Percentiles rank a stretch among this genome's conserved stretches.
These are phyloP conservation scores for Caenorhabditis sp. DNA, from an alignment of 2,888 invertebrate species.

Conservation along the genomic window DNA sequence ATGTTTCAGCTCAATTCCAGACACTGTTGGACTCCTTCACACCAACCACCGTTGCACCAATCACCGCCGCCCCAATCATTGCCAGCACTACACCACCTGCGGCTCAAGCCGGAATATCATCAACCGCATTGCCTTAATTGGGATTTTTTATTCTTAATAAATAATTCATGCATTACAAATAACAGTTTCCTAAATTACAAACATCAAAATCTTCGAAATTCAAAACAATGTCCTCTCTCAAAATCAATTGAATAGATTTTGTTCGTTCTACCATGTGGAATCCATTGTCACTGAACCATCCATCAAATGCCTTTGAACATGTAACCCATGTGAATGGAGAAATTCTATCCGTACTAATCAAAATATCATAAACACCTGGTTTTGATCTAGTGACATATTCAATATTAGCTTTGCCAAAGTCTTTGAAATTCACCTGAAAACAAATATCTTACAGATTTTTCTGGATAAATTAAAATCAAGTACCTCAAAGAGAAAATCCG, in stretches of 20 bases:
- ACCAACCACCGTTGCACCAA: not conserved
- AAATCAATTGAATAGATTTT: constrained; percentile 14
- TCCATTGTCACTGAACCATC: constrained; percentile 64
- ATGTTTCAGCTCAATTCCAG: not conserved
- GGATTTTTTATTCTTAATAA: not conserved
- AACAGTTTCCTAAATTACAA: constrained; percentile 52
- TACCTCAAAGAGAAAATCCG: constrained; percentile 36
- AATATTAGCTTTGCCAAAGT: constrained; percentile 45
- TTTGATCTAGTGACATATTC: constrained; percentile 24
- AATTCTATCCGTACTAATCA: constrained; percentile 37
- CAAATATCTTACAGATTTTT: too few relatives aligned
- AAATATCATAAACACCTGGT: constrained; percentile 40
- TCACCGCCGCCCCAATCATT: not conserved
- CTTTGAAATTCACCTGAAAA: constrained; percentile 32
- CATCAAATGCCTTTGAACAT: constrained; percentile 33
- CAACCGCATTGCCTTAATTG: not conserved
- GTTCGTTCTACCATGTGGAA: constrained; percentile 52
- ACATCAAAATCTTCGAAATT: constrained; percentile 40
- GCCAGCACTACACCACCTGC: too few relatives aligned
- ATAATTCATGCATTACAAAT: constrained; percentile 5
- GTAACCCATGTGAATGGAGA: constrained; percentile 68
- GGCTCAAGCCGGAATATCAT: too few relatives aligned
- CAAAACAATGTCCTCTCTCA: constrained; percentile 19
- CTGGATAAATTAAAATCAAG: too few relatives aligned
- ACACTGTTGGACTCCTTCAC: not conserved